Evolutionary conservation across 1,140 invertebrate species (phyloP).

Genomic region (Drosophila kikkawai): DNA sequence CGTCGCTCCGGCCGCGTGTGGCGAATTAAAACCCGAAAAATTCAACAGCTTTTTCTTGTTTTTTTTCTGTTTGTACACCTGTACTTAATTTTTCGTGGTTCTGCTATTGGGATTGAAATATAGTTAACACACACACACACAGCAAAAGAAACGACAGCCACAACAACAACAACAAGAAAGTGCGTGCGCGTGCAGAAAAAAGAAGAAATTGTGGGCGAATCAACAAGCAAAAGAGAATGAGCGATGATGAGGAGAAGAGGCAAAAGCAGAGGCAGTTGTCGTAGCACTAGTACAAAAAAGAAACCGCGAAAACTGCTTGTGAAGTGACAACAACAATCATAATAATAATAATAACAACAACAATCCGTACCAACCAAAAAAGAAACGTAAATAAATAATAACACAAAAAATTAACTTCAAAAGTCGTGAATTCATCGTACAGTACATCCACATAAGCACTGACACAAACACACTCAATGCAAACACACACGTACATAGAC

Average conservation of each 20-base stretch:
- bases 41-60: slow-evolving; percentile 37
- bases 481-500: slow-evolving; percentile 14
- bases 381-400: slow-evolving; percentile 34
- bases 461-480: slow-evolving; percentile 8
- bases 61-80: slow-evolving; percentile 30
- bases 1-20: slow-evolving; percentile 17
- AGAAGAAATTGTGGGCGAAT: slow-evolving; percentile 47
- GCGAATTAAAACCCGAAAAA: slow-evolving; percentile 19
- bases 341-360: slow-evolving; percentile 21
- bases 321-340: slow-evolving; percentile 57
- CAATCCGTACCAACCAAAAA: slow-evolving; percentile 25
- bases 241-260: slow-evolving; percentile 59
- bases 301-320: slow-evolving; percentile 63
- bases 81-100: slow-evolving; percentile 22
- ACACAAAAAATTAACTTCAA: slow-evolving; percentile 52
- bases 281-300: slow-evolving; percentile 51
- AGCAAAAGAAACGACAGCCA: slow-evolving; percentile 17
- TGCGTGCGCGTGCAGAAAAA: slow-evolving; percentile 38
- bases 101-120: neutral
- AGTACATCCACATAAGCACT: slow-evolving; percentile 26
- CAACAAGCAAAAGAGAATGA: slow-evolving; percentile 60
- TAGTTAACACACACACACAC: slow-evolving; percentile 18
- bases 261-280: slow-evolving; percentile 52
- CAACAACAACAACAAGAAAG: slow-evolving; percentile 30
- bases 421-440: slow-evolving; percentile 69